Evolutionary conservation across 2,113 vertebrate species (phyloP).

Genomic region (Bos javanicus): DNA sequence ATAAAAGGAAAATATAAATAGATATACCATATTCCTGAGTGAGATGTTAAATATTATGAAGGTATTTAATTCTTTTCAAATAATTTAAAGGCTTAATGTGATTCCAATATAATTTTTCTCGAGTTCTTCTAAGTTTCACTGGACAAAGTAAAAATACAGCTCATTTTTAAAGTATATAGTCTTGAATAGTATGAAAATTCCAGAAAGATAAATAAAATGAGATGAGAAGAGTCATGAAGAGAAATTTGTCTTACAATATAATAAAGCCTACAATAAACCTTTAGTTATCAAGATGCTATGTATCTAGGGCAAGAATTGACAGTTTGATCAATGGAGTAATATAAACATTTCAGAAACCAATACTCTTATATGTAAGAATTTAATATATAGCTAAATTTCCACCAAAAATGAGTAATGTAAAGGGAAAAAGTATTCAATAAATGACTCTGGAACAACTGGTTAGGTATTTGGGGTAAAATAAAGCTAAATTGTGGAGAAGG

Average conservation of each 20-base stretch:
- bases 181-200: background rate
- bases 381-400: constrained; percentile 1
- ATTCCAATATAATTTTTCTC: background rate
- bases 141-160: background rate
- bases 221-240: background rate
- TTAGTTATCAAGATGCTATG: background rate
- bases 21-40: background rate
- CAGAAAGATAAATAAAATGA: background rate
- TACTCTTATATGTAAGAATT: background rate
- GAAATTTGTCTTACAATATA: constrained; percentile 7
- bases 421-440: background rate
- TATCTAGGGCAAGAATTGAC: constrained; percentile 9
- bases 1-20: background rate
- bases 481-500: no score
- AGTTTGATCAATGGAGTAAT: constrained; percentile 17
- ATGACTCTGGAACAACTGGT: background rate
- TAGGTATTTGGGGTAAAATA: background rate
- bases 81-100: constrained; percentile 6
- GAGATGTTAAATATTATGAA: constrained; percentile 1
- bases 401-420: constrained; percentile 6
- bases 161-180: background rate
- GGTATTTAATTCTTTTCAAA: constrained; percentile 8
- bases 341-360: constrained; percentile 30
- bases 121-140: background rate
- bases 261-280: constrained; percentile 17